Base-by-base conservation (phyloP, 2,113 vertebrate genomes). In the Oplegnathus fasciatus region DNA sequence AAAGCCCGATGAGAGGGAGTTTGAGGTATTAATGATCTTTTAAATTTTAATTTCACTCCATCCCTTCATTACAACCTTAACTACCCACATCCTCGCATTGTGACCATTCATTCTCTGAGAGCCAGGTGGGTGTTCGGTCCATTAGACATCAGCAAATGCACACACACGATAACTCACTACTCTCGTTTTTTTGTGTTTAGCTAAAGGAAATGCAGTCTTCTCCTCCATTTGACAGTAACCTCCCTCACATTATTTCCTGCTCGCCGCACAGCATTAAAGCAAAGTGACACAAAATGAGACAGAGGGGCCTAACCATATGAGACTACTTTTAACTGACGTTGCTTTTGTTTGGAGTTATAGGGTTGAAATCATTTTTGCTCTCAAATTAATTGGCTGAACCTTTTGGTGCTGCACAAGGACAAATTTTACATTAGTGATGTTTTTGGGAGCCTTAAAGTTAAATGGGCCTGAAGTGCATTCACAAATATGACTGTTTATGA, bases 201-300 rank as follows among this genome's bases (percentile, higher is more conserved):
- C 30, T 54, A 61, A 71, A 75, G 74, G 26, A 65, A 75, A 37
- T 0, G 68, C 64, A 44, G 48, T 67, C 54, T 26, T 67, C 1
- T 6, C 57, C 72, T 79, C 80, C 1, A 28, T 40, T 64, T 28
- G 17, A 86, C 73, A 44, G 57, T 30, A n/a, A 58, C 75, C 75
- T 78, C 86, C 60, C 60, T 69, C 75, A 44, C 66, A 69, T 82
- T 64, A 64, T 52, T 75, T 62, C 26, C 40, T 1, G 34, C 69
- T 32, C 11, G 32, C 79, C 0, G 32, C 73, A 0, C 57, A 20
- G 44, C 76, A 85, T 79, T 80, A 80, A 86, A 75, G 44, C 79
- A 78, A 72, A 89, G 65, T 78, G 81, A 86, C 60, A 40, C 15
- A 52, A 57, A 86, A 62, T 5, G 28, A 85, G 88, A 32, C 20